Evolutionary conservation across 2,797 vertebrate genomes (phyloP).

Genomic region (Myiotriccus ornatus): DNA sequence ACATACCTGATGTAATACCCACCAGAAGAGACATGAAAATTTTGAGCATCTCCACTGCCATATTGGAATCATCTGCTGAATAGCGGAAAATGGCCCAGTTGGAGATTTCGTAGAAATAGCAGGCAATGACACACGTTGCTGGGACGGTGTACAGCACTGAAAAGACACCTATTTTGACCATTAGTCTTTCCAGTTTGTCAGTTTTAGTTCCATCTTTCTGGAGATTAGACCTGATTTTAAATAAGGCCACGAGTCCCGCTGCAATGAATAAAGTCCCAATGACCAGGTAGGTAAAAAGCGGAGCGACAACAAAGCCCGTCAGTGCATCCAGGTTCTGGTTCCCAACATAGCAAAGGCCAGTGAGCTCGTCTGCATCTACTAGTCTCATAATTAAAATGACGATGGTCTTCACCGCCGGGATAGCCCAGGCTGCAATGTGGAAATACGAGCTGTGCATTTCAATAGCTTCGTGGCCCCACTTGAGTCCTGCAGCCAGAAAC

Average conservation of each 20-base stretch:
- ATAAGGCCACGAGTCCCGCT: slow-evolving; percentile 93
- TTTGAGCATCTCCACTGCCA: slow-evolving; percentile 95
- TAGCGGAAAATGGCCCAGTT: slow-evolving; percentile 91
- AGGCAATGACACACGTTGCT: slow-evolving; percentile 94
- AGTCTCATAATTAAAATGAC: slow-evolving; percentile 97
- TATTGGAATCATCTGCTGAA: slow-evolving; percentile 88
- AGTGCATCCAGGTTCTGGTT: slow-evolving; percentile 94
- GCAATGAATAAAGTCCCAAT: slow-evolving; percentile 97
- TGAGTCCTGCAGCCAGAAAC: slow-evolving; percentile 96
- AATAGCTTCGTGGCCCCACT: slow-evolving; percentile 98
- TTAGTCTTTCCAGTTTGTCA: slow-evolving; percentile 95
- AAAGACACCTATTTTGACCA: slow-evolving; percentile 99
- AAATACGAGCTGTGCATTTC: slow-evolving; percentile 99
- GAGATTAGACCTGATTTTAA: slow-evolving; percentile 98
- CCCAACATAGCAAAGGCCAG: slow-evolving; percentile 94
- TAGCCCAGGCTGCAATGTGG: slow-evolving; percentile 99
- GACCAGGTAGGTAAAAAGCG: slow-evolving; percentile 93
- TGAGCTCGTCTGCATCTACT: slow-evolving; percentile 94
- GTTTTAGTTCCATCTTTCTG: slow-evolving; percentile 99
- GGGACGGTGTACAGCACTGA: slow-evolving; percentile 97
- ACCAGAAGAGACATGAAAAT: slow-evolving; percentile 98
- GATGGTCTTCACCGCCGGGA: slow-evolving; percentile 96
- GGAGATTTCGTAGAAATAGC: slow-evolving; percentile 96
- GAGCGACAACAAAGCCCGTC: slow-evolving; percentile 95
- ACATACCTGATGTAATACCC: slow-evolving; percentile 98